Percentiles rank a stretch among this genome's conserved stretches.
Evolutionary conservation across 2,888 invertebrate genomes (phyloP).

Genomic region (Drosophila neonasuta): DNA sequence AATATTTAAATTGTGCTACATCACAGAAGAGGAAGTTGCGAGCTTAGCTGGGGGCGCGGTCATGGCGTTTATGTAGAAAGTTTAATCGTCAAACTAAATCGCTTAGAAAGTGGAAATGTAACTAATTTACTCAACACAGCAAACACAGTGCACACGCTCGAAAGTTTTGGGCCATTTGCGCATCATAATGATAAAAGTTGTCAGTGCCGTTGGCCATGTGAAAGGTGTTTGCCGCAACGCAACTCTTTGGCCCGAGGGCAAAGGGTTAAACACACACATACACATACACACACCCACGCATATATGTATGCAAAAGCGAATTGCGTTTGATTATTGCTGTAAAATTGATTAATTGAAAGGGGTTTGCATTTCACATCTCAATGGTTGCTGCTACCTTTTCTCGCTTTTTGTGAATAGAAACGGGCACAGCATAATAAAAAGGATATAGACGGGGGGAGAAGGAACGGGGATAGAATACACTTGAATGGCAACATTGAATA

Average conservation of each 20-base stretch:
- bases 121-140: constrained; percentile 65
- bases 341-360: constrained; percentile 32
- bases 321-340: constrained; percentile 46
- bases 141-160: constrained; percentile 14
- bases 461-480: constrained; percentile 4
- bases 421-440: constrained; percentile 14
- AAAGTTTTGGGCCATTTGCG: constrained; percentile 72
- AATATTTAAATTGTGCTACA: constrained; percentile 18
- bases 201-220: constrained; percentile 48
- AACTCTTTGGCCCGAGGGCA: neutral
- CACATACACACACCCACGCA: neutral
- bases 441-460: neutral
- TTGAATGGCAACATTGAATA: constrained; percentile 55
- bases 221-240: constrained; percentile 26
- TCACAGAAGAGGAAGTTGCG: no score
- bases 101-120: constrained; percentile 69
- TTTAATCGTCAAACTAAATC: constrained; percentile 75
- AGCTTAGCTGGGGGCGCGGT: constrained; percentile 55
- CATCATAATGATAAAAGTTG: constrained; percentile 77
- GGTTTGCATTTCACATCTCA: constrained; percentile 21
- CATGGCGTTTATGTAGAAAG: constrained; percentile 70
- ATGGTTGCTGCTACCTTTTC: constrained; percentile 10
- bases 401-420: constrained; percentile 5
- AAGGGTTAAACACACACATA: constrained; percentile 11
- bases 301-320: neutral